Base-by-base conservation (phyloP, 2,113 vertebrate genomes). In the Cervus canadensis region DNA sequence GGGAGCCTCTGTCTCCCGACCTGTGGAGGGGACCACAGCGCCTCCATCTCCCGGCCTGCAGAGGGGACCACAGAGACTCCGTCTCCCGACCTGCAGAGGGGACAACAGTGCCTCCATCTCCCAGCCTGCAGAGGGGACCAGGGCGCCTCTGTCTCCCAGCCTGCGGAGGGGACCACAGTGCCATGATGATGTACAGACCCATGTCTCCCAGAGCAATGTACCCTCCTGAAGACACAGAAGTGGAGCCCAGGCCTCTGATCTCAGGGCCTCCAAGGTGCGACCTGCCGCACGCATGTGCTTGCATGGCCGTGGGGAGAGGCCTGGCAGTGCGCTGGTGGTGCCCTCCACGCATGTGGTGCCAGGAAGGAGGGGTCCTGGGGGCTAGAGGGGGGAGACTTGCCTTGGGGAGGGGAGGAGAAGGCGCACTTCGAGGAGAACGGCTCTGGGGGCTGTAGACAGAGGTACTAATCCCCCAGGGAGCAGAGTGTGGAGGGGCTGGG, bases 371-470 rank as follows among this genome's bases (percentile, higher is more conserved):
- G 40, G 36, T 45, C 45, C 36, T 0, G 0, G 36, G 56, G 57
- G 1, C 15, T 45, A 17, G 52, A 17, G 12, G 8, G 48, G 10
- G 19, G 14, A 43, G 43, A 3, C 45, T 30, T 60, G 26, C 33
- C 2, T 0, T 0, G 2, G 23, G 56, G 23, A 43, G 11, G 62
- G 15, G 10, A 13, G 33, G 33, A 54, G 36, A 26, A 26, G 10
- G 45, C 7, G 1, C 4, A 0, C 45, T 0, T 62, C 10, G 3
- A 26, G 16, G 10, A 56, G 9, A 26, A 9, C 0, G 26, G 19
- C n/a, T 12, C 33, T 21, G 17, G 14, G 0, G 52, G 23, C 62
- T 19, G 6, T 6, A 2, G 21, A 15, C 43, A 16, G 28, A 86
- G 1, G 3, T 19, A 21, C 15, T 17, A 28, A 8, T 23, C 5